Evolutionary conservation across 2,113 vertebrate species (phyloP).

Genomic region (Festucalex cinctus): DNA sequence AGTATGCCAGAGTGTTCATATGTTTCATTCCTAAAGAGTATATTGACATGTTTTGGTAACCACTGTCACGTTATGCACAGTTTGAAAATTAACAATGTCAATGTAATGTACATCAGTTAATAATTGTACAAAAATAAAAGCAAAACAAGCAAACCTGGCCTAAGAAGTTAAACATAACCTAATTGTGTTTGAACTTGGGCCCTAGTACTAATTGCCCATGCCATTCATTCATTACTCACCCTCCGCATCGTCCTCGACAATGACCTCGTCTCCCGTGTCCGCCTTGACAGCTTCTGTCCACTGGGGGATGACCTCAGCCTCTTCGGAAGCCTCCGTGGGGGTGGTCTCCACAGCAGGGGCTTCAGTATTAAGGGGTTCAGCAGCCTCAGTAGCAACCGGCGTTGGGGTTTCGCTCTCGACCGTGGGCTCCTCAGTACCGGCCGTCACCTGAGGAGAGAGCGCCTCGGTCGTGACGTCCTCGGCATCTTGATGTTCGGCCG

Average conservation of each 20-base stretch:
- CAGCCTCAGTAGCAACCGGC: not conserved
- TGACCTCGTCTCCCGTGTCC: rapidly evolving
- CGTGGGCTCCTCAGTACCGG: not conserved
- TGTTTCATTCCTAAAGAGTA: no score
- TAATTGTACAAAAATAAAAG: not conserved
- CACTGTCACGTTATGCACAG: no score
- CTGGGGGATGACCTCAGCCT: constrained; percentile 3
- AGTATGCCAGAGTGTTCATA: not conserved
- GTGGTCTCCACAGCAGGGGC: not conserved
- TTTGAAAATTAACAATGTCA: not conserved
- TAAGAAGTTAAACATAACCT: not conserved
- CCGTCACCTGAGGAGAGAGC: not conserved
- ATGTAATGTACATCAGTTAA: not conserved
- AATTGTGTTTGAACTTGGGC: not conserved
- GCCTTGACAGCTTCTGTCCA: not conserved
- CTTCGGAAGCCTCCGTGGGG: not conserved
- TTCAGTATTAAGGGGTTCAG: not conserved
- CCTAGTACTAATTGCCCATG: not conserved
- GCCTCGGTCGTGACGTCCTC: not conserved
- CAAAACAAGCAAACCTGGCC: no score
- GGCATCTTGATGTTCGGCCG: rapidly evolving
- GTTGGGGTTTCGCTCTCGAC: not conserved
- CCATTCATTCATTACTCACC: constrained; percentile 29
- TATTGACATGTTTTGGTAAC: no score
- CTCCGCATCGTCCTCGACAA: not conserved